Base-by-base conservation (phyloP, 2,113 vertebrate genomes). In the Montifringilla adamsi region DNA sequence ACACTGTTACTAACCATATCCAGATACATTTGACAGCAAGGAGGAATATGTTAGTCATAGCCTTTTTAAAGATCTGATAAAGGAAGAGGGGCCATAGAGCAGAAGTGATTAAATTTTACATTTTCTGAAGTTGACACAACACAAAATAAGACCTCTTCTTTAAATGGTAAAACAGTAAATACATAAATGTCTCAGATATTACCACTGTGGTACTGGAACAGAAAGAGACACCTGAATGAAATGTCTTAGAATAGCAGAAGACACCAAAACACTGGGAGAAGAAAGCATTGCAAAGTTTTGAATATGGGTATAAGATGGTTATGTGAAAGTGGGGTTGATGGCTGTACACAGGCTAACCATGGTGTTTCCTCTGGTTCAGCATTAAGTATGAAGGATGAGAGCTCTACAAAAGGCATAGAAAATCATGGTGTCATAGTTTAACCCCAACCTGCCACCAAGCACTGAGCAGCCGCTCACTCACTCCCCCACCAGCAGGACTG, bases 381-480 rank as follows among this genome's bases (percentile, higher is more conserved):
- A 4, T 0, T 1, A 91, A 28, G 8, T 47, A 37, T 33, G 33
- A 82, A 72, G 67, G 33, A 64, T 46, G 19, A 68, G 31, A 79
- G 30, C 26, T 59, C 26, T 66, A 67, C 9, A 66, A 60, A 60
- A 69, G 37, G 26, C n/a, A n/a, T 1, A 9, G 39, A 63, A 70
- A 50, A 53, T 9, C 13, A 43, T 5, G 14, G 16, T 35, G 20
- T 12, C 12, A 6, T 46, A 11, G 20, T 22, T 67, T 52, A 53
- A 39, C 19, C 7, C 23, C 39, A 39, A 11, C 28, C 33, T 67
- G 28, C 5, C 49, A 49, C 16, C 39, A 67, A 67, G 33, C 16
- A 58, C 33, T 2, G 6, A 2, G 2, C 52, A 30, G 28, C 15
- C 0, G 0, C 52, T 50, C 1, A 0, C 18, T 73, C 37, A 46